These are phyloP conservation scores for Drosophila macrothrix DNA, from an alignment of 2,888 invertebrate genomes.

Conservation along the genomic window DNA sequence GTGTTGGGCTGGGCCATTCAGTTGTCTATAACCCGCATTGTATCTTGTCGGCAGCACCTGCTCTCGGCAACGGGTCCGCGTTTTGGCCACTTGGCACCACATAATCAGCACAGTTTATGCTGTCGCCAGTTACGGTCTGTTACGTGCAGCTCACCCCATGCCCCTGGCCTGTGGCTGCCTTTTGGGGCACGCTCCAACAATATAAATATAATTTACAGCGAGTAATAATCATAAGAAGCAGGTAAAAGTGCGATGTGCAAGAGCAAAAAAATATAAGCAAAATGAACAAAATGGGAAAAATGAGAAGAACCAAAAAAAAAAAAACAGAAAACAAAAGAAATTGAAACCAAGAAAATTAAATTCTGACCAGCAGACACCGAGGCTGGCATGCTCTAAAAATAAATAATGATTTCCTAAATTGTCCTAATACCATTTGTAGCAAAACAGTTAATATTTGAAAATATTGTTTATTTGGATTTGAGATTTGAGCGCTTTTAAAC, in stretches of 20 bases:
- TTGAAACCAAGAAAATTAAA: not conserved
- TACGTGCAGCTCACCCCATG: not conserved
- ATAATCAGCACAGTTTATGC: constrained; percentile 71
- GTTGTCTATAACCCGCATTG: constrained; percentile 24
- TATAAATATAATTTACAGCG: constrained; percentile 72
- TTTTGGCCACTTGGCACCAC: constrained; percentile 59
- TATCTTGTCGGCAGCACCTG: constrained; percentile 28
- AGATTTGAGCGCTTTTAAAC: not conserved
- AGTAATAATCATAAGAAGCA: constrained; percentile 70
- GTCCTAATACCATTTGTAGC: not conserved
- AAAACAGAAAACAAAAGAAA: constrained; percentile 3
- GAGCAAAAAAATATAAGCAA: constrained; percentile 7
- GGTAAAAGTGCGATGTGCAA: constrained; percentile 62
- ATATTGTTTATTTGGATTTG: not conserved
- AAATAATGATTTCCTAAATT: not conserved
- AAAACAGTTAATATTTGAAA: not conserved
- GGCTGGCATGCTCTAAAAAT: not conserved
- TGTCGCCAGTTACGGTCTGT: constrained; percentile 53
- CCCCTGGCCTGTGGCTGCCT: constrained; percentile 27
- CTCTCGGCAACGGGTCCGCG: constrained; percentile 21
- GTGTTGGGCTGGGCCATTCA: constrained; percentile 3
- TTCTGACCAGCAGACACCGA: not conserved
- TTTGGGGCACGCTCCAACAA: constrained; percentile 63
- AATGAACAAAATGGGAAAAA: not conserved
- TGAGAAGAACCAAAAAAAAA: not conserved